A percentile compares a stretch with the other conserved stretches of the same genome.
Conservation (phyloP, 2,888 invertebrate genomes). For the Andricus quercusramuli region DNA sequence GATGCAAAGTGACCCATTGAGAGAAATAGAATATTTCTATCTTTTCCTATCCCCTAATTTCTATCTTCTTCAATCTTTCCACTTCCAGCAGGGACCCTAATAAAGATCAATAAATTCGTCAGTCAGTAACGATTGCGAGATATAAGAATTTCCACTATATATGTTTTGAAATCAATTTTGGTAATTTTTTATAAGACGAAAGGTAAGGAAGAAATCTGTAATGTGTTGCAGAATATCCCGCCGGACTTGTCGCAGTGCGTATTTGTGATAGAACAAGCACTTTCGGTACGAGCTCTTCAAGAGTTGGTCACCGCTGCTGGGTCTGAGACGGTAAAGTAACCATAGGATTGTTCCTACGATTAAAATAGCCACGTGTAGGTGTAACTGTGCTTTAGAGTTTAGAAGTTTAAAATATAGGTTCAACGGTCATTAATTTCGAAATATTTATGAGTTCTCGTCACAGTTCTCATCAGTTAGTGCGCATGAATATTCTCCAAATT, state of each 20-base stretch:
- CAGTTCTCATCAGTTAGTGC: not conserved
- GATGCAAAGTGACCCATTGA: too few relatives aligned
- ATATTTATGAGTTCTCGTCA: not conserved
- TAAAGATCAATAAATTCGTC: too few relatives aligned
- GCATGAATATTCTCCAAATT: too few relatives aligned
- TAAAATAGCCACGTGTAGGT: slow-evolving; percentile 40
- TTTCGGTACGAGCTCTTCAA: slow-evolving; percentile 98
- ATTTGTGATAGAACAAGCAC: slow-evolving; percentile 99
- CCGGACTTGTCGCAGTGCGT: slow-evolving; percentile 99
- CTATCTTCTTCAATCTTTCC: too few relatives aligned
- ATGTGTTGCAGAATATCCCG: slow-evolving; percentile 89
- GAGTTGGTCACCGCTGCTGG: slow-evolving; percentile 98
- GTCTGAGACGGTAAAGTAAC: slow-evolving; percentile 90
- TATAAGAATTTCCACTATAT: too few relatives aligned
- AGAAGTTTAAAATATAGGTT: slow-evolving; percentile 4
- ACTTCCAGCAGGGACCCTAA: too few relatives aligned
- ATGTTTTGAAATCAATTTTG: too few relatives aligned
- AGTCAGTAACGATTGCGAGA: too few relatives aligned
- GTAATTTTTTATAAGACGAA: too few relatives aligned
- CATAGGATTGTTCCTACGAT: slow-evolving; percentile 35
- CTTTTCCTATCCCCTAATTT: too few relatives aligned
- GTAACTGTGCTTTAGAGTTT: slow-evolving; percentile 3
- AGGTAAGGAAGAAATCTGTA: not conserved
- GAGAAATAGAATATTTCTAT: too few relatives aligned
- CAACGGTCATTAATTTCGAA: slow-evolving; percentile 17